Base-by-base conservation (phyloP, 64 coral and sea anemone genomes). In the Pocillopora verrucosa region DNA sequence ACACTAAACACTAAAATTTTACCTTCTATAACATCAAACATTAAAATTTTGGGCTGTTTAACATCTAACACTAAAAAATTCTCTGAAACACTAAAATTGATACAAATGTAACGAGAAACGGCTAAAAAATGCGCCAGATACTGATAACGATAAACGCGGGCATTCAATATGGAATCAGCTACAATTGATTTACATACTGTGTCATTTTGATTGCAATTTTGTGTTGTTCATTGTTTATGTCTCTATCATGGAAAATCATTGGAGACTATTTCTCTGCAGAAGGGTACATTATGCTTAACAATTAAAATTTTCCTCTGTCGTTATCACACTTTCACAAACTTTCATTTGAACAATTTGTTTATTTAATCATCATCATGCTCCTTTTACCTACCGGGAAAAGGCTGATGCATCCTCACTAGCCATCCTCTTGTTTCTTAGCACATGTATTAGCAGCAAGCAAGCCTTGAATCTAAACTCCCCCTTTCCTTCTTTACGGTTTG, bases 381-480 rank as follows among this genome's bases (percentile, higher is more conserved):
- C 78, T 80, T 80, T 80, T 59, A 80, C 25, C 60, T 62, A 84
- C 38, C 22, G 17, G 80, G 80, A 84, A 84, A 65, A 84, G 80
- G 80, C 25, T 84, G 25, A 3, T 84, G 80, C 20, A 59, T 34
- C 80, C 26, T 84, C 14, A 84, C 19, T 59, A 59, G 80, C 80
- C 59, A 76, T 75, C 86, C 70, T 87, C 86, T 87, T 70, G 41
- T 45, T 87, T 75, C 70, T 75, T 87, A 75, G 86, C 86, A 75
- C 86, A 87, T 61, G 86, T 60, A 87, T 58, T n/a, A 87, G 69
- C 86, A 75, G 86, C 69, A 87, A 75, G 72, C 59, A 16, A 83
- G 22, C 80, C 80, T 64, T 83, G 26, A 35, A 61, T 63, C 35
- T 37, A 35, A 37, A 62, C 25, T 16, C 36, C 13, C 58, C 24